Conservation (phyloP, 2,113 vertebrate species). For the Labeo rohita region DNA sequence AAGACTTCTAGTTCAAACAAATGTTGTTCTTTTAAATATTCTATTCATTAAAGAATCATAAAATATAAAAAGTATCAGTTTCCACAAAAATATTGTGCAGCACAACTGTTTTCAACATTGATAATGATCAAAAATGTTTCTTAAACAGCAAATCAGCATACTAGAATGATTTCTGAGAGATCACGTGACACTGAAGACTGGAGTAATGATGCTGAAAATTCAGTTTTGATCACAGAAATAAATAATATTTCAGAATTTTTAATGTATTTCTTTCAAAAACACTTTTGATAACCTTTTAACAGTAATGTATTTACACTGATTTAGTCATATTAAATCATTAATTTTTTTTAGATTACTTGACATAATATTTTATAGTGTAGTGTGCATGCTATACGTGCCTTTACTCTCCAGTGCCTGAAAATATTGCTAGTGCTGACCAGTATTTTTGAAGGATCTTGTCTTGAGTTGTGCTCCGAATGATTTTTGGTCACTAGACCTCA, state of each 20-base stretch:
- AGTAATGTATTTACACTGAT: not conserved
- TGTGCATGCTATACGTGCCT: not conserved
- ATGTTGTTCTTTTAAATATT: not conserved
- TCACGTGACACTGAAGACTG: conserved; percentile 3
- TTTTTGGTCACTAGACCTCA: not conserved
- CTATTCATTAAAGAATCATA: not conserved
- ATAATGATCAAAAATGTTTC: not conserved
- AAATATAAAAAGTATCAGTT: not conserved
- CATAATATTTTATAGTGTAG: not conserved
- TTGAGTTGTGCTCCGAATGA: not conserved
- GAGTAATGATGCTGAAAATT: not conserved
- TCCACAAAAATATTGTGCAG: too few relatives aligned
- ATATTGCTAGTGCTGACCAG: not conserved
- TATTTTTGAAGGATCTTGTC: not conserved
- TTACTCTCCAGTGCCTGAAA: not conserved
- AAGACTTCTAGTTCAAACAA: not conserved
- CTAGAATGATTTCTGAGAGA: not conserved
- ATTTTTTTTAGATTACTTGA: not conserved
- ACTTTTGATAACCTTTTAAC: not conserved
- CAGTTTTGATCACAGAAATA: not conserved
- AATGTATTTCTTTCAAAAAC: too few relatives aligned
- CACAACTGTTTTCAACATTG: not conserved
- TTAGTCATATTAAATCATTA: not conserved
- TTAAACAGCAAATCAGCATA: not conserved
- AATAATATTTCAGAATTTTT: too few relatives aligned